Evolutionary conservation across 2,797 vertebrate genomes (phyloP), one percentile per base, ranked within the genome.

Genomic region (Etheostoma perlongum): DNA sequence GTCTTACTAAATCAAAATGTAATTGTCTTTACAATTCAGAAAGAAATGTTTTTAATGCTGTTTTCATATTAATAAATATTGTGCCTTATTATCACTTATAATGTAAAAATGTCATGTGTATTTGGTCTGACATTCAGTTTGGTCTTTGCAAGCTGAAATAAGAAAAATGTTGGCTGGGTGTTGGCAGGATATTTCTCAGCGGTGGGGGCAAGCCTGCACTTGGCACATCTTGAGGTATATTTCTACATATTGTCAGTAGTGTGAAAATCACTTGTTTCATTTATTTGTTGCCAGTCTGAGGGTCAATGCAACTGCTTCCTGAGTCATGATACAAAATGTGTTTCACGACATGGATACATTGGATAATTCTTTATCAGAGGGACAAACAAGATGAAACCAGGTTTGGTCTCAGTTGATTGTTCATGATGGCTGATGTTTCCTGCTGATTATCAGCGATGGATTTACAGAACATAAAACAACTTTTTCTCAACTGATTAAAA

Each of bases 1-100:
- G 21, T 51, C 6, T 4, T 25, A 15, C 44, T 0, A 40, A 33
- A 67, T 40, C 51, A 9, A 25, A 67, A 61, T 25, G 7, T 36
- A 11, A 6, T 19, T 9, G 18, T 40, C 15, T 46, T 42, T 3
- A 61, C 27, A 48, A 27, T 4, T 30, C 30, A 65, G 48, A 69
- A n/a, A 61, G 11, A 52, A 16, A 33, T 0, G 1, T 14, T 42
- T 18, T 11, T 1, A 40, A n/a, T 5, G 6, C 23, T 72, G 51
- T 36, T 14, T 19, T 30, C 27, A 27, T 54, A 10, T n/a, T 12
- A 6, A 62, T 8, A n/a, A 5, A 63, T 23, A 19, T 4, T 42
- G 75, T 74, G 67, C 72, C 67, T 83, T 71, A 44, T 53, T 15
- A 48, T 72, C 8, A 16, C 4, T 8, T 5, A 23, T 0, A 25